These are phyloP conservation scores for Cettia cetti DNA, from an alignment of 2,113 vertebrate genomes.

Conservation along the genomic window DNA sequence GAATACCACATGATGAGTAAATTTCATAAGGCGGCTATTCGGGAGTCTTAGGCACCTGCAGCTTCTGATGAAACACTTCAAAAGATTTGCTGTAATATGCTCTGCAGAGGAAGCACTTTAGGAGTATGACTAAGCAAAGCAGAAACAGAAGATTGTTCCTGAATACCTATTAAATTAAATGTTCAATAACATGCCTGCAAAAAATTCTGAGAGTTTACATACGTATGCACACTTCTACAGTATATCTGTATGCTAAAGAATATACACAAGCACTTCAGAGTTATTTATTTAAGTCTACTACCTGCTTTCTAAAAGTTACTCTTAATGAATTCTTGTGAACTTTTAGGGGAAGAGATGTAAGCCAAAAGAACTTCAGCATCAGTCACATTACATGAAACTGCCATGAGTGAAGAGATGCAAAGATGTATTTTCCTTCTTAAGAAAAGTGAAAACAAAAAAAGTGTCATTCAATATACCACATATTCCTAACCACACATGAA, in stretches of 20 bases:
- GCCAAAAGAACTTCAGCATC: background rate
- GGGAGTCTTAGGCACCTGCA: background rate
- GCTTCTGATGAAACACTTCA: background rate
- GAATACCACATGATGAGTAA: background rate
- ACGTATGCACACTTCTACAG: background rate
- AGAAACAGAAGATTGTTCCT: background rate
- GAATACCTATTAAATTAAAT: background rate
- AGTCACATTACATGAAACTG: background rate
- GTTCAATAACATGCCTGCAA: background rate
- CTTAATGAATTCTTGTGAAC: background rate
- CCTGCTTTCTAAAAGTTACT: background rate
- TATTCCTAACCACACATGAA: background rate
- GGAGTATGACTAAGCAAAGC: background rate
- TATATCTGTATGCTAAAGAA: background rate
- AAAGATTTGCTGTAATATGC: background rate
- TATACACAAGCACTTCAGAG: background rate
- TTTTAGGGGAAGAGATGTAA: background rate
- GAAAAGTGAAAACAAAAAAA: background rate
- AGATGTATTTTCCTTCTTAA: background rate
- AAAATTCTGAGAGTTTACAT: background rate
- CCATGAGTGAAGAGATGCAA: rapidly evolving
- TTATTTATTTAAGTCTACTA: background rate
- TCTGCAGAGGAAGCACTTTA: background rate
- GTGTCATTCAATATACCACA: background rate
- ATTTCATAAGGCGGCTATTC: background rate